Base-by-base conservation (phyloP, 2,888 invertebrate species). In the Plagodis dolabraria region DNA sequence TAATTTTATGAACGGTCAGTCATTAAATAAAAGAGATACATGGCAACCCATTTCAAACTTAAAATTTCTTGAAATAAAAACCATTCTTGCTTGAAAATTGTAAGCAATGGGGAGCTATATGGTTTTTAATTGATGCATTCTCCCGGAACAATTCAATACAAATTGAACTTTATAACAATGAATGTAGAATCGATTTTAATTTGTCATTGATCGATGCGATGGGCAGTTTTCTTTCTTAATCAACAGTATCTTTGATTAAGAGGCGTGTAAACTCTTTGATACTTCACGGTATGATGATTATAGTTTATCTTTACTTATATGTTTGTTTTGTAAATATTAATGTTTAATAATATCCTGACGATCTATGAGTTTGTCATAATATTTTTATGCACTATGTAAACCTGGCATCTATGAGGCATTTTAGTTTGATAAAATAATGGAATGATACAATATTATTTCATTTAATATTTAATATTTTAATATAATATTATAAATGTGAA, bases 311-410 rank as follows among this genome's bases (percentile, higher is more conserved):
- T 36, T 40, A 36, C 36, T 36, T 40, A 10, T 63, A 36, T 64
- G 55, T 56, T 40, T 65, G 58, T 63, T 66, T 68, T 63, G 61
- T 69, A 62, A 67, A 68, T 60, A 58, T 54, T 47, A 38, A 40
- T 60, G 52, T 65, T 65, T 65, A 60, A 60, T 69, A 67, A 66
- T 64, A 48, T 60, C 52, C 48, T 48, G 35, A 34, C 33, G 40
- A 10, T 62, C 63, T 66, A 63, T 60, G 53, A 60, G 57, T 40
- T 57, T 58, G 61, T 69, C 59, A 67, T 66, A 65, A 68, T 67
- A 62, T 69, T 66, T 63, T 64, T 66, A 11, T 51, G 50, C 22
- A 55, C 66, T 64, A 66, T 63, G 46, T 51, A 63, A 68, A 68
- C 65, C 57, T 12, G 34, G 36, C 22, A 49, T 7, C 42, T 33